Evolutionary conservation across 2,888 invertebrate species (phyloP), one percentile per base, ranked within the genome.

Genomic region (Trachelus iudaicus): DNA sequence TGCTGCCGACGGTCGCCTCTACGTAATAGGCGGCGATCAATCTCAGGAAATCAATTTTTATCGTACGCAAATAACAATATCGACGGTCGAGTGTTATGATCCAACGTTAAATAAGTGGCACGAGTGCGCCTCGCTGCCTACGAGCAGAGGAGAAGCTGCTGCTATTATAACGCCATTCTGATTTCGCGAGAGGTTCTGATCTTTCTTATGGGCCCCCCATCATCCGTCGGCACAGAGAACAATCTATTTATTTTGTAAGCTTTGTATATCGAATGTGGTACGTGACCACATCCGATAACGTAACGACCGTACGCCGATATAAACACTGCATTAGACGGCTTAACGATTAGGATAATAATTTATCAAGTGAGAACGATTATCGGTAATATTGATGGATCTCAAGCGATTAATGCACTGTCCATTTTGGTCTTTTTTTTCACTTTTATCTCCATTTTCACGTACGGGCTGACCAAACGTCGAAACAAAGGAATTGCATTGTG

Each of bases 11-110:
- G 96, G 97, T 37, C 92, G 95, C 84, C 93, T 97, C 34, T 96
- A 97, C 90, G 97, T 95, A 77, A 96, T 97, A 85, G 97, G 97
- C 76, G 97, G 97, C 69, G 96, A 96, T 92, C 95, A 96, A 83
- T 96, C 95, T 80, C 95, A 95, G 88, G 96, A 95, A 88, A 95
- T 95, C 82, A 94, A 95, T 90, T 97, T 97, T 92, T 97, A 97
- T 93, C 94, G 97, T 85, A 96, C 96, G 76, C 96, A 97, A 90
- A 95, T 96, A 85, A 96, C 97, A 71, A 95, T 98, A 82, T 94
- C 96, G 83, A 94, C 95, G 76, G 96, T 97, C 23, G 97, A 98
- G 92, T 94, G 96, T 85, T 98, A 96, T 92, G 96, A 97, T 92
- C 97, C 97, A 13, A 92, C 94, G 78, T 94, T 93, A 23, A 95